Evolutionary conservation across 1,140 invertebrate genomes (phyloP), one percentile per base, ranked within the genome.

Genomic region (Atopsyche davidsoni): DNA sequence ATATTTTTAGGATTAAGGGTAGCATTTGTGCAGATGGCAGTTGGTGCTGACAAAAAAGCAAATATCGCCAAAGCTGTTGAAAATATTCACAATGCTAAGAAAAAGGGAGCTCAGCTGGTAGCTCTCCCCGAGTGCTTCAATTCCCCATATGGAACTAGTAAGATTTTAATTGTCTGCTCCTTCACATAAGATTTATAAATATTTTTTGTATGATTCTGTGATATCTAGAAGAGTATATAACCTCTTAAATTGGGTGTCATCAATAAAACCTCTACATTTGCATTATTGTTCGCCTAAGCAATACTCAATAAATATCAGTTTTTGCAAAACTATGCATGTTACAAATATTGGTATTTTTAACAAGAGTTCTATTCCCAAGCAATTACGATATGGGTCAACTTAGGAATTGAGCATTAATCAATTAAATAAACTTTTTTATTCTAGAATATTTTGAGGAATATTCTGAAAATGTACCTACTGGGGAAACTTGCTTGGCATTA

Each of bases 51-150:
- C 56, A 94, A 94, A 67, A 59, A 64, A 6, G 78, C 78, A 31
- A 97, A 96, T 70, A 66, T 96, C 4, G 65, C 73, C 18, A 76
- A 79, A 58, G 90, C 89, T 9, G 64, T 82, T 1, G 75, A 75
- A 35, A 76, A 85, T 41, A 87, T 96, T 42, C 75, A 81, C 58
- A 73, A 80, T 46, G 91, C 89, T 2, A 86, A 85, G 59, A 63
- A 79, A 49, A 75, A 81, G 42, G 81, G 86, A 13, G 88, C 90
- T 1, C 77, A 87, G 31, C 60, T 97, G 18, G 76, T 96, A 11
- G 82, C 82, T 1, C 64, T 96, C 10, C 92, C 92, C 1, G 92
- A 97, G 75, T 96, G 92, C 62, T 97, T 96, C 60, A 96, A 96
- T 70, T 91, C 86, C 21, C 92, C 92, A 0, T 96, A 96, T 73